Evolutionary conservation across 2,113 vertebrate genomes (phyloP), one percentile per base, ranked within the genome.

Genomic region (Lates calcarifer): DNA sequence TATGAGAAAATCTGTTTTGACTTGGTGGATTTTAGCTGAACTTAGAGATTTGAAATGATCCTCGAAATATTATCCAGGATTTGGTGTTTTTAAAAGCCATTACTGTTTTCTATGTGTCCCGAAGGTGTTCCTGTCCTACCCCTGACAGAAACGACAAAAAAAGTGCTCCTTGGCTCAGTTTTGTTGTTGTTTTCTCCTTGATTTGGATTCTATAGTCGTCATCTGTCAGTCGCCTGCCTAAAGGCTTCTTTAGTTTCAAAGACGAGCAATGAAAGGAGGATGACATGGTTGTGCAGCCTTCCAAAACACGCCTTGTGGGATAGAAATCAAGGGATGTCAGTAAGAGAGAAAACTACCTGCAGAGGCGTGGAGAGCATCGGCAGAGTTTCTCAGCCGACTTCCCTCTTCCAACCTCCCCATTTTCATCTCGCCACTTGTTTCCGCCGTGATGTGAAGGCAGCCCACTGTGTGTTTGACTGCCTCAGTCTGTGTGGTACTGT

Each of bases 401-500:
- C 63, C 69, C 61, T 78, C 62, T 68, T 82, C 74, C n/a, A n/a
- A n/a, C 79, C 47, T 81, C 64, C 64, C 75, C 63, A 64, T 87
- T 82, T 83, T 87, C 73, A 67, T 88, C 74, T 64, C 22, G 53
- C 68, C 41, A 45, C 83, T 89, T 77, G 72, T 88, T 84, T 85
- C 82, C 15, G 10, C 74, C 0, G 39, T 58, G 82, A 90, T 87
- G 86, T 88, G 89, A 92, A 76, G 77, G 85, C 82, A 51, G 74
- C 90, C 87, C 28, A 84, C 89, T 89, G 89, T 61, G 89, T 90
- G 86, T 92, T 87, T 92, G 89, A 91, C 86, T 86, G 87, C 84
- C 72, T 86, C 77, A 66, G 56, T 84, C 77, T 88, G 87, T 33
- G 70, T 49, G 57, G 22, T 33, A 12, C 80, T 75, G 63, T 64